Percentiles rank a stretch among this genome's conserved stretches.
These are phyloP conservation scores for Tineola bisselliella DNA, from an alignment of 2,888 invertebrate species.

Conservation along the genomic window DNA sequence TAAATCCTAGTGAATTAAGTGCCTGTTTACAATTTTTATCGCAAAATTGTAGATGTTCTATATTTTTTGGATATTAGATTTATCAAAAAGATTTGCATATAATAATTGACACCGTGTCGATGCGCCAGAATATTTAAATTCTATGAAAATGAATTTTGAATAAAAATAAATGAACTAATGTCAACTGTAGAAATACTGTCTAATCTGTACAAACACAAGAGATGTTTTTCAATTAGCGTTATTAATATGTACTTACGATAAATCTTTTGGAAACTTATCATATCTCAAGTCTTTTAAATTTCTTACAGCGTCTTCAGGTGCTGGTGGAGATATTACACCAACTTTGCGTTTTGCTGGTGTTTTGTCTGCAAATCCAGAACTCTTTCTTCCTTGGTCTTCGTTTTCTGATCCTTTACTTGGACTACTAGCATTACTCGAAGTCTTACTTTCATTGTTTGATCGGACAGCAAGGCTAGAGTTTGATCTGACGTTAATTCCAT, in stretches of 20 bases:
- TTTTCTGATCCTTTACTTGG: conserved; percentile 31
- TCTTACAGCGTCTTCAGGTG: conserved; percentile 45
- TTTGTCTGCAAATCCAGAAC: conserved; percentile 22
- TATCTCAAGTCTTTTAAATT: conserved; percentile 52
- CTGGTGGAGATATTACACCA: conserved; percentile 65
- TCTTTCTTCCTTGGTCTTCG: conserved; percentile 25
- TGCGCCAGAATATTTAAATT: too few species aligned
- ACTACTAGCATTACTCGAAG: neutral
- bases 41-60: too few species aligned
- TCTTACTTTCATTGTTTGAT: neutral
- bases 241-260: conserved; percentile 61
- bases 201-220: too few species aligned
- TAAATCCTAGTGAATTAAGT: too few species aligned
- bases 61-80: too few species aligned
- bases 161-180: too few species aligned
- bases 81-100: too few species aligned
- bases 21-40: too few species aligned
- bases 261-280: conserved; percentile 66
- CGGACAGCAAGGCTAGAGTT: neutral
- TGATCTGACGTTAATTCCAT: neutral
- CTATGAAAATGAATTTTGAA: too few species aligned
- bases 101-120: too few species aligned
- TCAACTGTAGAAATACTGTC: too few species aligned
- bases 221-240: too few species aligned
- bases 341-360: conserved; percentile 44